Evolutionary conservation across 64 coral and sea anemone genomes (phyloP), one percentile per base, ranked within the genome.

Genomic region (Cladopsammia gracilis): DNA sequence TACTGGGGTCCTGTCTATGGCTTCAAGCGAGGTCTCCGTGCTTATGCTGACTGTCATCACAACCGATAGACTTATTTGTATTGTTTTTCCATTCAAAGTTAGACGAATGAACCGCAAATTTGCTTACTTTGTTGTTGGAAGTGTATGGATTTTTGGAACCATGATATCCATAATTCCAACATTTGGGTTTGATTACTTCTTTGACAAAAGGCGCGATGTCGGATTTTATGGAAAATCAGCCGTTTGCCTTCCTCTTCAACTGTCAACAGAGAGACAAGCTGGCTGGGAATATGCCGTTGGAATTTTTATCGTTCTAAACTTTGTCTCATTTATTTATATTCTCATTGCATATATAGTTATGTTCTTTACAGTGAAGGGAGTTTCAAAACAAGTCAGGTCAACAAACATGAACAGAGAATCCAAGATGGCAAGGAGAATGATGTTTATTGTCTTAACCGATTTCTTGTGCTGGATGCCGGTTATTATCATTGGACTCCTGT

Each of bases 191-290:
- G 3, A 62, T 12, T 93, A 88, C 70, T 93, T 93, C 34, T 87
- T 77, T 51, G 91, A 93, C 60, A 25, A 56, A 6, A 42, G 18
- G 8, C 34, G 70, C 47, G 14, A 79, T 19, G 72, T 79, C 6
- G 83, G 85, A 42, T 93, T 78, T 79, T 93, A 88, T 66, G 91
- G 91, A 44, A 73, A 75, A 24, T 93, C 91, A 14, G 84, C 91
- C 9, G 73, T 93, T 13, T 93, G 91, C 53, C 91, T 93, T 77
- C 91, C 91, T n/a, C 82, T 93, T 15, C 91, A 88, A 26, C 83
- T 93, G 3, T 87, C 91, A 23, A 58, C 64, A 22, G 84, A 87
- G 19, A 73, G 71, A 26, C 64, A 68, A 42, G 83, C 84, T 48
- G 91, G 91, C 12, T 93, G 91, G 91, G 83, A 93, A 52, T 93